These are phyloP conservation scores for Centropyge bicolor DNA, from an alignment of 2,797 vertebrate genomes.

Conservation along the genomic window DNA sequence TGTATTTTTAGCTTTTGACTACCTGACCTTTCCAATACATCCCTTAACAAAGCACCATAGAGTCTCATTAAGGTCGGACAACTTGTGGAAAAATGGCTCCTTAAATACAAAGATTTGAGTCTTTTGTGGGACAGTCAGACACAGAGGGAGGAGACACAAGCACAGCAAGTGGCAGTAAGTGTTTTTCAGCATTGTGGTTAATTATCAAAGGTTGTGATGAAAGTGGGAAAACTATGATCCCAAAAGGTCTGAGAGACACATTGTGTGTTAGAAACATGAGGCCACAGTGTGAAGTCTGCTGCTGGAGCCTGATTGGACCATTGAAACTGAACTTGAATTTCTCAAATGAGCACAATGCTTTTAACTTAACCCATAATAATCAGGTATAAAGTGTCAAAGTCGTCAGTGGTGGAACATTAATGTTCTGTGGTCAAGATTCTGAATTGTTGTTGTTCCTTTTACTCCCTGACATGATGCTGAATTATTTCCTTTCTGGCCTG, in stretches of 20 bases:
- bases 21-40: constrained; percentile 27
- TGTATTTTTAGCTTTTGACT: constrained; percentile 30
- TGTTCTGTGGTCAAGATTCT: constrained; percentile 5
- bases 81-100: constrained; percentile 9
- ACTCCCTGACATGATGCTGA: constrained; percentile 3
- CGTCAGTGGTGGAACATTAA: background rate
- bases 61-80: constrained; percentile 29
- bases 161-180: too few species aligned
- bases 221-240: background rate
- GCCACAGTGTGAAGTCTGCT: background rate
- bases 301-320: background rate
- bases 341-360: background rate
- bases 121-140: constrained; percentile 7
- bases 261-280: constrained; percentile 3
- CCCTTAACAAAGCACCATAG: constrained; percentile 11
- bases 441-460: constrained; percentile 26
- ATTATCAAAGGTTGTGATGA: constrained; percentile 27
- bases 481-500: constrained; percentile 13
- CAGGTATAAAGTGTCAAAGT: background rate
- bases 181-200: constrained; percentile 19
- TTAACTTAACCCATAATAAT: background rate
- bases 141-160: background rate
- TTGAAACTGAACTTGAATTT: background rate
- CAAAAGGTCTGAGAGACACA: constrained; percentile 1
- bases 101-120: constrained; percentile 13